These are phyloP conservation scores for Cladopsammia gracilis DNA, from an alignment of 64 coral and sea anemone genomes.

Conservation along the genomic window DNA sequence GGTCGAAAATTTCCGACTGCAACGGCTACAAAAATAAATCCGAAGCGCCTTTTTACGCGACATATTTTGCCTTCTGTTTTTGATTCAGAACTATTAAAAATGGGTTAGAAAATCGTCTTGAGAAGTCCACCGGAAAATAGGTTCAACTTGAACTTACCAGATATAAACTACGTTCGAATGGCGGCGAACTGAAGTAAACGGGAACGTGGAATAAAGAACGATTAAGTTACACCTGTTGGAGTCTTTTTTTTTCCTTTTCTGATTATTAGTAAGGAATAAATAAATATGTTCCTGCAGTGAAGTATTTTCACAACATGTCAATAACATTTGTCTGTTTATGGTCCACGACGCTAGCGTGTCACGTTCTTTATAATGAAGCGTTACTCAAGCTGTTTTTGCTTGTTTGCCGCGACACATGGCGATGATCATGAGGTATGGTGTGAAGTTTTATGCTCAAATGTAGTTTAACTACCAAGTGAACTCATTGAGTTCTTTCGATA, in stretches of 20 bases:
- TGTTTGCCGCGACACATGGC: neutral
- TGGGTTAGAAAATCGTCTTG: neutral
- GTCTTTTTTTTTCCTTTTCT: neutral
- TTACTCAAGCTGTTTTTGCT: neutral
- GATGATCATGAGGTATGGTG: neutral
- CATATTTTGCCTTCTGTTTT: neutral
- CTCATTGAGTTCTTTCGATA: neutral
- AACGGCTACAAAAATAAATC: neutral
- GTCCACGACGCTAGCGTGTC: neutral
- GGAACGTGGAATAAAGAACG: neutral
- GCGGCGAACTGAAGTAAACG: too few species aligned
- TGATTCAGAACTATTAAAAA: neutral
- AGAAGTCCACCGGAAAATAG: neutral
- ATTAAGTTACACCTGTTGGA: too few species aligned
- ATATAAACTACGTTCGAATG: neutral
- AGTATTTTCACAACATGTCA: neutral
- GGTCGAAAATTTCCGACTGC: neutral
- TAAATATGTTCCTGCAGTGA: neutral
- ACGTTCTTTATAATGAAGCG: neutral
- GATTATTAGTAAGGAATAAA: neutral
- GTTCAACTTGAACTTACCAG: conserved; percentile 39
- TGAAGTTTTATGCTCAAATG: neutral
- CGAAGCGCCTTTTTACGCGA: too few species aligned
- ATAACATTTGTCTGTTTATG: neutral
- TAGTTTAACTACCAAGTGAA: neutral